These are phyloP conservation scores for Hesperophylax magnus DNA, from an alignment of 1,140 invertebrate species.

Conservation along the genomic window DNA sequence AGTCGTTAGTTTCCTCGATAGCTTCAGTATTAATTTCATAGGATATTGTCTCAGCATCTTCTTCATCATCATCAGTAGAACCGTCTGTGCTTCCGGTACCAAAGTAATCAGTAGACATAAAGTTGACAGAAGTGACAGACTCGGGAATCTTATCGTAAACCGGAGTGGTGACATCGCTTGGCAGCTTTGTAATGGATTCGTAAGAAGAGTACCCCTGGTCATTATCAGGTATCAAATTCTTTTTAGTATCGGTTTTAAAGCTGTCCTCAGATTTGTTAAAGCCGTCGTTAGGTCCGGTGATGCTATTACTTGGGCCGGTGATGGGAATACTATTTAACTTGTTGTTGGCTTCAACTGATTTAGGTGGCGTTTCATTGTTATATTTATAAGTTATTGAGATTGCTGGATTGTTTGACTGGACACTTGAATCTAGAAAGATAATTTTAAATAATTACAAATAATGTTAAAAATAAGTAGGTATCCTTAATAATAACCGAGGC, in stretches of 20 bases:
- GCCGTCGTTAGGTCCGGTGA: conserved; percentile 8
- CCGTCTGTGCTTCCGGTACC: conserved; percentile 14
- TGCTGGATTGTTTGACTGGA: too few relatives aligned
- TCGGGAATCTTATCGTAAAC: conserved; percentile 39
- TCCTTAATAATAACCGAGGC: too few relatives aligned
- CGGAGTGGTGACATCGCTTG: conserved; percentile 46
- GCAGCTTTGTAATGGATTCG: conserved; percentile 53
- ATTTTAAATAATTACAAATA: too few relatives aligned
- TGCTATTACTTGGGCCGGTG: conserved; percentile 28
- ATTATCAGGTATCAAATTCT: conserved; percentile 19
- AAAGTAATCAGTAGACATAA: conserved; percentile 29
- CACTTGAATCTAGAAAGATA: too few relatives aligned
- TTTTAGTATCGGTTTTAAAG: conserved; percentile 15
- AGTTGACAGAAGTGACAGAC: conserved; percentile 27
- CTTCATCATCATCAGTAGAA: not conserved
- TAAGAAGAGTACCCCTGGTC: conserved; percentile 31
- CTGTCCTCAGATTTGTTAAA: not conserved
- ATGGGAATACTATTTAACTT: conserved; percentile 1
- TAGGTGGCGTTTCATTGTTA: not conserved
- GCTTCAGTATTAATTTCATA: not conserved
- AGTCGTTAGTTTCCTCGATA: not conserved
- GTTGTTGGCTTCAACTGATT: not conserved
- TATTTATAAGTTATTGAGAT: not conserved
- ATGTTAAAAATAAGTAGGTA: too few relatives aligned
- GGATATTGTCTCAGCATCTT: not conserved